phyloP scores from a whole-genome alignment of 2,888 invertebrate species.

The Caenorhabditis auriculariae region DNA sequence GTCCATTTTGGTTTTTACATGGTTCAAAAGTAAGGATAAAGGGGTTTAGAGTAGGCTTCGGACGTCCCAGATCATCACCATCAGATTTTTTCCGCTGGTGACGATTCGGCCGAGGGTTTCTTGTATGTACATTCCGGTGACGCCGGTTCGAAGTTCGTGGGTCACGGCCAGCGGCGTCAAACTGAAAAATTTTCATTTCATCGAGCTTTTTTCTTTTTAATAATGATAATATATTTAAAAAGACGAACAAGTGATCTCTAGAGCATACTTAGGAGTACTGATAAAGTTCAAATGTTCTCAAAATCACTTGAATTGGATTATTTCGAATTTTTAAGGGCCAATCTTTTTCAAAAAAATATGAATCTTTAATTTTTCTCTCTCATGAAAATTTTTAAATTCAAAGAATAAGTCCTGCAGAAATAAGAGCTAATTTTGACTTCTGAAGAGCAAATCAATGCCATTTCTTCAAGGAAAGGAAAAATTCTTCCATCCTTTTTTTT shows the following conservation, averaged over 20 bases:
- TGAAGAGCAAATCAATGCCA: too few relatives aligned
- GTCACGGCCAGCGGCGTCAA: constrained; percentile 88
- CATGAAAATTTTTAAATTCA: too few relatives aligned
- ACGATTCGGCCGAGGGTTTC: constrained; percentile 83
- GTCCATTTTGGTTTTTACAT: neutral
- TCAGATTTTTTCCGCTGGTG: constrained; percentile 89
- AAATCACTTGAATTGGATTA: too few relatives aligned
- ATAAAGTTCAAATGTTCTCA: neutral
- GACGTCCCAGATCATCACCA: constrained; percentile 75
- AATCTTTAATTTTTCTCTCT: neutral
- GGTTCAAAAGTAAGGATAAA: neutral
- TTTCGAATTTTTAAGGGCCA: too few relatives aligned
- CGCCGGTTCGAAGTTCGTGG: constrained; percentile 90
- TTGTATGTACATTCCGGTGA: constrained; percentile 82
- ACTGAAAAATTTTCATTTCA: constrained; percentile 69
- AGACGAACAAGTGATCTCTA: neutral
- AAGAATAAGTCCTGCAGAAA: too few relatives aligned
- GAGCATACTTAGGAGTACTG: too few relatives aligned
- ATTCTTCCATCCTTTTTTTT: too few relatives aligned
- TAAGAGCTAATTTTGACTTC: too few relatives aligned
- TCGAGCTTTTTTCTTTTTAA: neutral
- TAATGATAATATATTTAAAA: neutral
- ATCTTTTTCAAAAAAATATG: neutral
- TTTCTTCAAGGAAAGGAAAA: too few relatives aligned
- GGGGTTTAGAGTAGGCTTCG: constrained; percentile 10